phyloP scores from a whole-genome alignment of 2,113 vertebrate genomes.

The Corydoras maculifer region DNA sequence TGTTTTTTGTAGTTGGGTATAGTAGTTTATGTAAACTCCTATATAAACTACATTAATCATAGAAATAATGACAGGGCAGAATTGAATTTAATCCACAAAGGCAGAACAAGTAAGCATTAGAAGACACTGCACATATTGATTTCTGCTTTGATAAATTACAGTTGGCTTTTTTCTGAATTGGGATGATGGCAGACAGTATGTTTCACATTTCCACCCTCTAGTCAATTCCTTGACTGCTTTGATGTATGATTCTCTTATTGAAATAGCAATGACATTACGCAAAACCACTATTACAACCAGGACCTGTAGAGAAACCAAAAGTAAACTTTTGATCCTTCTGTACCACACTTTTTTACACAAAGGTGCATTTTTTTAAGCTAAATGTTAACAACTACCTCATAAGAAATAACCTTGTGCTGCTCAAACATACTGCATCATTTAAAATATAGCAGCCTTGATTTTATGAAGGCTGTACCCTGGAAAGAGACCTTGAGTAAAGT shows the following conservation, averaged over 20 bases:
- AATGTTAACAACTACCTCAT: neutral
- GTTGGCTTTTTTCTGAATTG: neutral
- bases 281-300: neutral
- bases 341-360: neutral
- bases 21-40: neutral
- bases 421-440: neutral
- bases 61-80: slow-evolving; percentile 6
- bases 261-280: neutral
- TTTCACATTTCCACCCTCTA: neutral
- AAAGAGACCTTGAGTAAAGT: slow-evolving; percentile 3
- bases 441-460: too few relatives aligned
- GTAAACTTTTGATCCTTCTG: neutral
- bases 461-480: too few relatives aligned
- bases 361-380: neutral
- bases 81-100: neutral
- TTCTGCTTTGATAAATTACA: slow-evolving; percentile 7
- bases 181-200: neutral
- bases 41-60: slow-evolving; percentile 19
- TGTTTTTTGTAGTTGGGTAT: neutral
- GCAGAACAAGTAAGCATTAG: slow-evolving; percentile 1
- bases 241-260: neutral
- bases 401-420: slow-evolving; percentile 2
- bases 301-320: neutral
- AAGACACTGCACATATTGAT: neutral
- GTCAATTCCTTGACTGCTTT: neutral